These are phyloP conservation scores for Willowsia nigromaculata DNA, from an alignment of 2,888 invertebrate genomes.

Conservation along the genomic window DNA sequence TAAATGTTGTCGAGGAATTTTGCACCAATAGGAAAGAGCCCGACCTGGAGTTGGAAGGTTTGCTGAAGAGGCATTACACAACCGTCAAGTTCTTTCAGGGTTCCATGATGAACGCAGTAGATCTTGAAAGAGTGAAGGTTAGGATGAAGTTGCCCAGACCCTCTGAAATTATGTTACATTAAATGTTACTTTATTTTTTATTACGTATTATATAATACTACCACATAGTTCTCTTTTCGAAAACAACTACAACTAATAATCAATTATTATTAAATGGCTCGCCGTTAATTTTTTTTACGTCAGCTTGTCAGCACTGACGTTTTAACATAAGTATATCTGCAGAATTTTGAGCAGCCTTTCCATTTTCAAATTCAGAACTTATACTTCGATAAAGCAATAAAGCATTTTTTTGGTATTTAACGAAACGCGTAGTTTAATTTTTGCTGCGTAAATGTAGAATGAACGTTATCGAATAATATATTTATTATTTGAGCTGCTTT, in stretches of 20 bases:
- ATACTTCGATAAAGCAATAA: slow-evolving; percentile 40
- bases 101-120: slow-evolving; percentile 99
- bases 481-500: slow-evolving; percentile 56
- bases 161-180: slow-evolving; percentile 26
- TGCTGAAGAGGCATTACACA: slow-evolving; percentile 99
- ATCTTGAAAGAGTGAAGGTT: slow-evolving; percentile 99
- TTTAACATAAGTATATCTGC: slow-evolving; percentile 11
- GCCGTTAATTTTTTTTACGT: slow-evolving; percentile 40
- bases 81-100: slow-evolving; percentile 99
- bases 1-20: slow-evolving; percentile 72
- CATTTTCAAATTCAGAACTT: slow-evolving; percentile 22
- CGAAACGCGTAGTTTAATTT: slow-evolving; percentile 44
- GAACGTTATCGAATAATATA: slow-evolving; percentile 22
- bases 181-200: slow-evolving; percentile 9
- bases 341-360: slow-evolving; percentile 52
- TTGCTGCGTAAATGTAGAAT: slow-evolving; percentile 50
- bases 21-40: slow-evolving; percentile 94
- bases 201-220: not conserved
- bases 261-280: slow-evolving; percentile 10
- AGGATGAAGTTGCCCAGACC: slow-evolving; percentile 71
- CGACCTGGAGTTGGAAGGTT: slow-evolving; percentile 97
- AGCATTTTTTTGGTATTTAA: slow-evolving; percentile 27
- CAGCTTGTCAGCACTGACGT: slow-evolving; percentile 51
- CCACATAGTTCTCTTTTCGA: slow-evolving; percentile 6
- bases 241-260: slow-evolving; percentile 31